phyloP scores from a whole-genome alignment of 2,797 vertebrate species.

The Atherinosoma microstoma region DNA sequence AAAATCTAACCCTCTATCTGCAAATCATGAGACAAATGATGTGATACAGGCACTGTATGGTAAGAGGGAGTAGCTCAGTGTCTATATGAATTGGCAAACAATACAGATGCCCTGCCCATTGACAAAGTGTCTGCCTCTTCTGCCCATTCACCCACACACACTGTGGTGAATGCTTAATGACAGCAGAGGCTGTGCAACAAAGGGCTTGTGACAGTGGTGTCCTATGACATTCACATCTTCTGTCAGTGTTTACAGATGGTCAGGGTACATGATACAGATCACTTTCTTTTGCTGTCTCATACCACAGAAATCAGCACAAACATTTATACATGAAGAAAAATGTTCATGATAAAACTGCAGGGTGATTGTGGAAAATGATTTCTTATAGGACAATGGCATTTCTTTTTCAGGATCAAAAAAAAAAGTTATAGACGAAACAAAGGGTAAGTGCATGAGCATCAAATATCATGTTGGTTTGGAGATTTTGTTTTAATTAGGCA shows the following conservation, averaged over 20 bases:
- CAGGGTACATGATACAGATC: conserved; percentile 34
- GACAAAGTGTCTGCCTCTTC: conserved; percentile 41
- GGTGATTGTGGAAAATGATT: not conserved
- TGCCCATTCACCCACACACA: conserved; percentile 46
- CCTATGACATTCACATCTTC: conserved; percentile 64
- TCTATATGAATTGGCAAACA: conserved; percentile 41
- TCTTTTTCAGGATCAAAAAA: conserved; percentile 2
- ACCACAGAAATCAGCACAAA: conserved; percentile 7
- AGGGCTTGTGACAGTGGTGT: conserved; percentile 63
- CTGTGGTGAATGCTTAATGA: conserved; percentile 58
- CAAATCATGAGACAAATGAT: conserved; percentile 13
- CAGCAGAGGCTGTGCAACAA: conserved; percentile 62
- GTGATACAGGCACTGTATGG: conserved; percentile 26
- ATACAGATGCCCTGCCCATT: conserved; percentile 35
- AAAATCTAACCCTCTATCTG: conserved; percentile 1
- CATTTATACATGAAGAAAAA: not conserved
- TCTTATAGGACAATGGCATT: not conserved
- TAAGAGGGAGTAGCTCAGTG: conserved; percentile 18
- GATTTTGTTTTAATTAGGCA: not conserved
- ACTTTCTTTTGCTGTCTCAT: conserved; percentile 10
- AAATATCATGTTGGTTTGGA: not conserved
- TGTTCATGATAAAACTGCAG: not conserved
- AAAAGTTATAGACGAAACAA: not conserved
- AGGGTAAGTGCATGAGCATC: not conserved
- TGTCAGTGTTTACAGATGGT: conserved; percentile 51